Percentiles rank a stretch among this genome's conserved stretches.
Conservation (phyloP, 2,113 vertebrate species). For the Sarotherodon lohbergeri region DNA sequence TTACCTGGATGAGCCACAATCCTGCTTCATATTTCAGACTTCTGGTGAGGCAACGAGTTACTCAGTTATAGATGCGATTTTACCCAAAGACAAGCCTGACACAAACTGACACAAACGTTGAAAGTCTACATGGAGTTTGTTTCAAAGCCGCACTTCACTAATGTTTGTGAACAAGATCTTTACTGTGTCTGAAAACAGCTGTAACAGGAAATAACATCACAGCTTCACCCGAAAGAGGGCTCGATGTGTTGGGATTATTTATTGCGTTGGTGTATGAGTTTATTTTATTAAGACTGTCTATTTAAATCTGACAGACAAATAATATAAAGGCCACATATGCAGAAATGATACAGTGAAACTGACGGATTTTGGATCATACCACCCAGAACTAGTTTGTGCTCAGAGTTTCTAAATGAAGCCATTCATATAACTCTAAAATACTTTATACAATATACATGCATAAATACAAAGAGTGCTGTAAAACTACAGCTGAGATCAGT, state of each 20-base stretch:
- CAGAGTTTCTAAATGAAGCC: background rate
- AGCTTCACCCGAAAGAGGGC: background rate
- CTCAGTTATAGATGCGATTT: background rate
- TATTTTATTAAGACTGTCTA: background rate
- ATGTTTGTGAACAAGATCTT: background rate
- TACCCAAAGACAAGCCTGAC: background rate
- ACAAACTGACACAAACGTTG: background rate
- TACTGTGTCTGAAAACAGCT: background rate
- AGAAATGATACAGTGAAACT: background rate
- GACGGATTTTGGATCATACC: background rate
- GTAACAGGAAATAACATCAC: background rate
- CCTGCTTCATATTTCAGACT: background rate
- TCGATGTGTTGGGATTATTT: background rate
- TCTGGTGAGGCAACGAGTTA: background rate
- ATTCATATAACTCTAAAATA: background rate
- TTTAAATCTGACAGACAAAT: background rate
- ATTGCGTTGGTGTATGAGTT: background rate
- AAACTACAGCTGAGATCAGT: background rate
- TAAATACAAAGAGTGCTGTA: background rate
- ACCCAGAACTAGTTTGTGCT: background rate
- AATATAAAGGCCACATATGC: background rate
- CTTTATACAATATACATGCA: fast-evolving
- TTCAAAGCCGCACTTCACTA: background rate
- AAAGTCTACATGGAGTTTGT: background rate
- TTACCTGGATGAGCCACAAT: background rate